A percentile compares a stretch with the other conserved stretches of the same genome.
Conservation (phyloP, 1,140 invertebrate species). For the Cotesia glomerata region DNA sequence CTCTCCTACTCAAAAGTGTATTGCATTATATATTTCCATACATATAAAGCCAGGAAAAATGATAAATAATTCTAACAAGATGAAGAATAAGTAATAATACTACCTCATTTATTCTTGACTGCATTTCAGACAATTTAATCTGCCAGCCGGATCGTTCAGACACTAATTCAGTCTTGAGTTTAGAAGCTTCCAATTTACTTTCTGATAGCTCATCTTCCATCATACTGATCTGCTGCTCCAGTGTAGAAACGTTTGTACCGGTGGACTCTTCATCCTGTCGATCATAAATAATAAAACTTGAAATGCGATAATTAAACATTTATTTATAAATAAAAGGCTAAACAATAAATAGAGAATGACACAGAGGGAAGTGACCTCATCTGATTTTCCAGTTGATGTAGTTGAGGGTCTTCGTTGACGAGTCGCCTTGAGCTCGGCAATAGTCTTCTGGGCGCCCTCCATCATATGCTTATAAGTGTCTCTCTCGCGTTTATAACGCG, state of each 20-base stretch:
- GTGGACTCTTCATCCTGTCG: constrained; percentile 61
- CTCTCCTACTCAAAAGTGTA: background rate
- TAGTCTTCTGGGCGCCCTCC: constrained; percentile 82
- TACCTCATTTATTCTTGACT: constrained; percentile 91
- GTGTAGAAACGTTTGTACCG: constrained; percentile 65
- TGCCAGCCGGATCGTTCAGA: constrained; percentile 88
- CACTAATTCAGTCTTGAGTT: constrained; percentile 87
- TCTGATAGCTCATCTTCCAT: constrained; percentile 90
- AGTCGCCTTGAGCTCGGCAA: constrained; percentile 73
- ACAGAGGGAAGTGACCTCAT: constrained; percentile 56
- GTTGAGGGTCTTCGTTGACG: constrained; percentile 52
- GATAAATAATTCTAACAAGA: too few species aligned
- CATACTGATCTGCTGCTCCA: constrained; percentile 83
- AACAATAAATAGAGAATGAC: constrained; percentile 48
- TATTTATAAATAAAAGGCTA: background rate
- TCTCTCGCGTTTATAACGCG: constrained; percentile 84
- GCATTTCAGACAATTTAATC: constrained; percentile 87
- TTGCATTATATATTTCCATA: constrained; percentile 8
- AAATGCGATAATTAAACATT: constrained; percentile 2
- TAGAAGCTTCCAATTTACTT: constrained; percentile 79
- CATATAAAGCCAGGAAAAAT: too few species aligned
- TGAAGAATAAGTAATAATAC: too few species aligned
- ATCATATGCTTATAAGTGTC: constrained; percentile 92
- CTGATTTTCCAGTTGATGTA: constrained; percentile 64
- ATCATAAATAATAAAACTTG: constrained; percentile 31